Percentiles rank a stretch among this genome's conserved stretches.
phyloP scores from a whole-genome alignment of 2,888 invertebrate genomes.

The Oscheius sp. region DNA sequence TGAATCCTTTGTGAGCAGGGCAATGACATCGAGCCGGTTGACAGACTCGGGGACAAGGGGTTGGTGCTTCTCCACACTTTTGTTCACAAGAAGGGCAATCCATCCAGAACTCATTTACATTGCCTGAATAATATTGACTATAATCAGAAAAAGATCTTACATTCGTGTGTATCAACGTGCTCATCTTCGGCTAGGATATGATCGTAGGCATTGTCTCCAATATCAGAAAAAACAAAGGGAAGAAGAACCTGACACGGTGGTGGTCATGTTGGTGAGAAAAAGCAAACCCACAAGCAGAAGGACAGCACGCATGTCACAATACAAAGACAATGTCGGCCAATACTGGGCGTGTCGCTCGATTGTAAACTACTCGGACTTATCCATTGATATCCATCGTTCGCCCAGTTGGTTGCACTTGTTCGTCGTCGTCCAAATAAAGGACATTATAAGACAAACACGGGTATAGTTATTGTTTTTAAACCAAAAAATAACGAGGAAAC shows the following conservation, averaged over 20 bases:
- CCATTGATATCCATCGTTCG: too few species aligned
- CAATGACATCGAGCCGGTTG: conserved; percentile 56
- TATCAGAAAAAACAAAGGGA: conserved; percentile 4
- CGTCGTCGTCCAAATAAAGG: too few species aligned
- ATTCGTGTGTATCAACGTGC: conserved; percentile 16
- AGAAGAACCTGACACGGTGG: conserved; percentile 1
- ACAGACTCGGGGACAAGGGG: conserved; percentile 47
- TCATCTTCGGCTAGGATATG: conserved; percentile 14
- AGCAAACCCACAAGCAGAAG: conserved; percentile 25
- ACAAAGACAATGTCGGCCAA: conserved; percentile 22
- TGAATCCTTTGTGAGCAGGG: conserved; percentile 56
- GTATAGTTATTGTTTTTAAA: too few species aligned
- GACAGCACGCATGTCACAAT: conserved; percentile 25
- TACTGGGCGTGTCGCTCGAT: conserved; percentile 4
- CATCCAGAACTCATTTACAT: conserved; percentile 54
- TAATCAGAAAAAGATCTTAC: conserved; percentile 13
- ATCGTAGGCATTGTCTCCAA: conserved; percentile 26
- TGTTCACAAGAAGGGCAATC: conserved; percentile 53
- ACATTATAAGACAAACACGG: too few species aligned
- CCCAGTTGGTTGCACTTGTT: too few species aligned
- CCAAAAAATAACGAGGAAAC: neutral
- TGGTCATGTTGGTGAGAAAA: neutral
- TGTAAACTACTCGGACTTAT: neutral
- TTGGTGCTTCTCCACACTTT: conserved; percentile 42
- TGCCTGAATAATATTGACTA: conserved; percentile 37